Conservation (phyloP, 2,888 invertebrate genomes). For the Tillus elongatus region DNA sequence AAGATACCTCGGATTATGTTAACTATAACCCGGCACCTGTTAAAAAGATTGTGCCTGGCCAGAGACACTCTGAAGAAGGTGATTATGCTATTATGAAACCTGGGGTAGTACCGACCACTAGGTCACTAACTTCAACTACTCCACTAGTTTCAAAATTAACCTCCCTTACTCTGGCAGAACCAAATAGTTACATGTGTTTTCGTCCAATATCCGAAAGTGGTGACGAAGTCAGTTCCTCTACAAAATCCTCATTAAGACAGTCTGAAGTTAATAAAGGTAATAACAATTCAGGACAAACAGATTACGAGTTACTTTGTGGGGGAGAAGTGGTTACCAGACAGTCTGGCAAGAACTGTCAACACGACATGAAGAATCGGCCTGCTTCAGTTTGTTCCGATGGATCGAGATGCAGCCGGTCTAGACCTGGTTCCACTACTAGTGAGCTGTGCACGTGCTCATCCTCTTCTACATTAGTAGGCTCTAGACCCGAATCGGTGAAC, state of each 20-base stretch:
- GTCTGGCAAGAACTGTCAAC: slow-evolving; percentile 4
- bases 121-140: slow-evolving; percentile 11
- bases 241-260: not conserved
- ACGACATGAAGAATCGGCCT: slow-evolving; percentile 6
- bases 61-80: slow-evolving; percentile 25
- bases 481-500: slow-evolving; percentile 37
- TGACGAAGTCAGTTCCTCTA: slow-evolving; percentile 17
- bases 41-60: slow-evolving; percentile 23
- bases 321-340: not conserved
- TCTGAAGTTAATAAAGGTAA: no score
- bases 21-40: slow-evolving; percentile 32
- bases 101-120: slow-evolving; percentile 11
- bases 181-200: slow-evolving; percentile 17
- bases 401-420: slow-evolving; percentile 22
- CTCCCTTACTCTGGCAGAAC: slow-evolving; percentile 13
- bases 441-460: slow-evolving; percentile 35
- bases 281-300: not conserved
- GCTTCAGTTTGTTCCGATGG: slow-evolving; percentile 16
- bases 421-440: slow-evolving; percentile 37
- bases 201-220: slow-evolving; percentile 24
- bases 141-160: slow-evolving; percentile 23
- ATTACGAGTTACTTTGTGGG: not conserved
- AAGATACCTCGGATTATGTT: slow-evolving; percentile 33
- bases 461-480: slow-evolving; percentile 36
- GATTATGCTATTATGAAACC: slow-evolving; percentile 48